phyloP scores from a whole-genome alignment of 2,113 vertebrate genomes.

The Numida meleagris region DNA sequence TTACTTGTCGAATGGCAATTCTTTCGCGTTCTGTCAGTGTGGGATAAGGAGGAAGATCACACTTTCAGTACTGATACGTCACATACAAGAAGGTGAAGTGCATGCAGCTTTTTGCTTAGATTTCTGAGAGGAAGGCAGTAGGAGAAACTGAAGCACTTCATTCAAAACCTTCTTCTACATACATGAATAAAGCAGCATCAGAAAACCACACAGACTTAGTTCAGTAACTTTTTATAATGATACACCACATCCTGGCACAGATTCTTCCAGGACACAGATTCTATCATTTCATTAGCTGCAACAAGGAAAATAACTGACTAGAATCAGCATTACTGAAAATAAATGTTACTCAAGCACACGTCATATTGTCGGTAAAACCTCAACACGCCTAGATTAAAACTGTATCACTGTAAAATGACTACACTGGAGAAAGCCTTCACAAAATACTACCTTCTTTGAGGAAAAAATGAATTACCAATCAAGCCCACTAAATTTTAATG shows the following conservation, averaged over 20 bases:
- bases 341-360: not conserved
- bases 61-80: not conserved
- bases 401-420: not conserved
- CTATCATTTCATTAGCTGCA: slow-evolving; percentile 1
- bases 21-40: not conserved
- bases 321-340: not conserved
- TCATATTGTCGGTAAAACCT: not conserved
- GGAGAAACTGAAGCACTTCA: not conserved
- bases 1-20: not conserved
- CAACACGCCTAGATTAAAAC: not conserved
- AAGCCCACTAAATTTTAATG: not conserved
- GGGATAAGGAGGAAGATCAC: not conserved
- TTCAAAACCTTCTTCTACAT: not conserved
- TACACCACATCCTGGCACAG: not conserved
- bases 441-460: not conserved
- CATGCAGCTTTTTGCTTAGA: not conserved
- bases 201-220: not conserved
- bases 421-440: not conserved
- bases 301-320: not conserved
- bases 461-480: not conserved
- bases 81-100: not conserved
- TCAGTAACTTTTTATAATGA: not conserved
- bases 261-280: not conserved
- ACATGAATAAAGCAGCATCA: not conserved
- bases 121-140: not conserved